Conservation (phyloP, 1,140 invertebrate species). For the Cydia splendana region DNA sequence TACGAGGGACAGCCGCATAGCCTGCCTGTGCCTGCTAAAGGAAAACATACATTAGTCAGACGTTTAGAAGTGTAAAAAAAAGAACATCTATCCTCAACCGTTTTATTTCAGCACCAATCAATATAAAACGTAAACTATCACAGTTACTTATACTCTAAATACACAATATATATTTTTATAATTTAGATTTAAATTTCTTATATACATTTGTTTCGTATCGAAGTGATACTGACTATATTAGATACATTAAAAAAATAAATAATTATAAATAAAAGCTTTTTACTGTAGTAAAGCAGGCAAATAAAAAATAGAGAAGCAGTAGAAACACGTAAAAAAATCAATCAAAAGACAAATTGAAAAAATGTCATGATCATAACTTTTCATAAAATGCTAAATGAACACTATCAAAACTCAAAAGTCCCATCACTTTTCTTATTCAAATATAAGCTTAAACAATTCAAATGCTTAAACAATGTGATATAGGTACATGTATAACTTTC, state of each 20-base stretch:
- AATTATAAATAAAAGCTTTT: too few species aligned
- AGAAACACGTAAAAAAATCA: not conserved
- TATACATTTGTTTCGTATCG: not conserved
- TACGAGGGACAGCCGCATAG: too few species aligned
- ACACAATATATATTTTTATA: not conserved
- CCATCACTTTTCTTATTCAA: not conserved
- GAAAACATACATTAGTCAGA: too few species aligned
- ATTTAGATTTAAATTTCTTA: not conserved
- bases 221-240: not conserved
- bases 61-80: not conserved
- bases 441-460: not conserved
- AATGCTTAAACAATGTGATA: not conserved
- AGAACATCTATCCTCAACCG: constrained; percentile 52
- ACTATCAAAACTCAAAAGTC: not conserved
- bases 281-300: not conserved
- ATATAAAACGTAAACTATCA: constrained; percentile 67
- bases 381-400: not conserved
- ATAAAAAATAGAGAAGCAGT: not conserved
- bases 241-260: not conserved
- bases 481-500: not conserved
- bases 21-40: too few species aligned
- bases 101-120: constrained; percentile 64
- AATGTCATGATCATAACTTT: not conserved
- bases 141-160: constrained; percentile 50
- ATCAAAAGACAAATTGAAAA: constrained; percentile 2